Base-by-base conservation (phyloP, 92 coral and sea anemone genomes). In the Diadumene lineata region DNA sequence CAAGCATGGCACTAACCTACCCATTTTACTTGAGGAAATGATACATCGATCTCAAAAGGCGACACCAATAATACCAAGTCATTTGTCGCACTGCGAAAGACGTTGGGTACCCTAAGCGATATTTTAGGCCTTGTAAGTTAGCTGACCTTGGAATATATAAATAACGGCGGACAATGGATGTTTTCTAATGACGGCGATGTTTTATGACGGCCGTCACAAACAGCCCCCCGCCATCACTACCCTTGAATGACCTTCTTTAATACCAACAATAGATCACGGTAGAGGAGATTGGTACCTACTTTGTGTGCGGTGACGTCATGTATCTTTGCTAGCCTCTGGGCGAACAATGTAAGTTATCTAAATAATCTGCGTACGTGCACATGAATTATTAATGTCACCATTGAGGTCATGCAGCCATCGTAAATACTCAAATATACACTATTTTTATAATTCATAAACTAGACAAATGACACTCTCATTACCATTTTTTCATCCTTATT, bases 351-450 rank as follows among this genome's bases (percentile, higher is more conserved):
- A 21, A 32, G 62, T 33, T 71, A 71, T 71, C 76, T 71, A 7
- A 33, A 33, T 62, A n/a, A 56, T 56, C 77, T 56, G 32, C 56
- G 87, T 82, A 86, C 91, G 91, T 86, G 91, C 74, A 0, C 56
- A 67, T 86, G 91, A 70, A 86, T 86, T 75, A 77, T 86, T 86
- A 68, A 86, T 63, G 28, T 31, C n/a, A 66, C 60, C 34, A 21
- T 38, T 76, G 81, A 65, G 68, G 68, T 62, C 68, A 62, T 62
- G 38, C 19, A 13, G 43, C 21, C 19, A 11, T 19, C 38, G 68
- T 62, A 62, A 26, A 62, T 19, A 62, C 68, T 31, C 38, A 28
- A 8, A 62, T 62, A 4, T 1, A 29, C 8, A 7, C 68, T 62
- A 62, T 62, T 62, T 62, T 31, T 15, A 62, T 7, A 29, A 62